Evolutionary conservation across 2,888 invertebrate genomes (phyloP).

Genomic region (Epistrophella euchroma): DNA sequence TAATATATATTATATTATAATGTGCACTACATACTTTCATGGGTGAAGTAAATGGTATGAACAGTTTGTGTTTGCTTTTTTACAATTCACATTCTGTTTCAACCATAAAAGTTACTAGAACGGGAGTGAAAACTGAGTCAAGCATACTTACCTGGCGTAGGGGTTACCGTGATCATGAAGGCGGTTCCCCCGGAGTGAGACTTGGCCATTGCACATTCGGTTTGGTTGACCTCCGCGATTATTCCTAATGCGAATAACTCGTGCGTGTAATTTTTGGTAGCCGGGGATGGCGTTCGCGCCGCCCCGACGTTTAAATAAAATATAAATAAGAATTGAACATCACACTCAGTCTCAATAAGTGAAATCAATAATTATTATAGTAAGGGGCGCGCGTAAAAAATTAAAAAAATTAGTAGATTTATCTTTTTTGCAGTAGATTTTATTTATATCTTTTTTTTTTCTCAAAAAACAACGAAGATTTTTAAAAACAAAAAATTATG

Average conservation of each 20-base stretch:
- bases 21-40: no score
- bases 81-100: slow-evolving; percentile 5
- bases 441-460: no score
- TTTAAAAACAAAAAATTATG: no score
- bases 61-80: background rate
- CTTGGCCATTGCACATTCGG: slow-evolving; percentile 87
- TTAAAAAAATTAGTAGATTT: no score
- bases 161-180: slow-evolving; percentile 88
- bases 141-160: slow-evolving; percentile 84
- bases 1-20: no score
- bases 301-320: slow-evolving; percentile 83
- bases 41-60: background rate
- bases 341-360: no score
- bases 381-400: no score
- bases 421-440: no score
- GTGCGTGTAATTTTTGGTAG: slow-evolving; percentile 89
- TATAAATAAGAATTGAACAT: no score
- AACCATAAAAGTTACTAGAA: background rate
- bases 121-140: slow-evolving; percentile 15
- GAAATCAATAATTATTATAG: no score
- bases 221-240: slow-evolving; percentile 89
- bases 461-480: no score
- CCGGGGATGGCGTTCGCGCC: slow-evolving; percentile 88
- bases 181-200: slow-evolving; percentile 89
- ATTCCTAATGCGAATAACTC: slow-evolving; percentile 90